These are phyloP conservation scores for Galeruca laticollis DNA, from an alignment of 2,888 invertebrate genomes.

Conservation along the genomic window DNA sequence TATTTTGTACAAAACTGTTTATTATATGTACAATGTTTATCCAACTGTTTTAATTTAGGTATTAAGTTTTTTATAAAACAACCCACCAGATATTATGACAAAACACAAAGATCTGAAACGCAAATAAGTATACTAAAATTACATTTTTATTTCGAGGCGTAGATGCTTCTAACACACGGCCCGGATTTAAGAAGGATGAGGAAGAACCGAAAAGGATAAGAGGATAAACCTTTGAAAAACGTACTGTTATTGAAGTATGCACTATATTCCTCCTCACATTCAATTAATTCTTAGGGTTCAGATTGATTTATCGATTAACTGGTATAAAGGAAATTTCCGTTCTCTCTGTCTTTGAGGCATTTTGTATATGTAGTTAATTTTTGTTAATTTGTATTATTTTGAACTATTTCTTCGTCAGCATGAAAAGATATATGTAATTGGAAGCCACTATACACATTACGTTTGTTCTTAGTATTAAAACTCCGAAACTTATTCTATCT, in stretches of 20 bases:
- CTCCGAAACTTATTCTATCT: too few relatives aligned
- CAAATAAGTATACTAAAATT: constrained; percentile 27
- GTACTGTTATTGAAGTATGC: constrained; percentile 11
- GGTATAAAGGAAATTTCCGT: neutral
- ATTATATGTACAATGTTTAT: neutral
- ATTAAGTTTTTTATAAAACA: neutral
- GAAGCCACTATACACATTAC: too few relatives aligned
- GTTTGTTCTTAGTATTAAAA: too few relatives aligned
- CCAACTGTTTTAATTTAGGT: neutral
- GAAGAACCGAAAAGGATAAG: constrained; percentile 24
- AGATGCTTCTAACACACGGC: constrained; percentile 16
- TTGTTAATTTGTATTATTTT: too few relatives aligned
- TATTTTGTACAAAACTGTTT: neutral
- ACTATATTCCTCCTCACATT: neutral
- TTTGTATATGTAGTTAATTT: too few relatives aligned
- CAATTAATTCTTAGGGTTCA: constrained; percentile 10
- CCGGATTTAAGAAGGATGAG: constrained; percentile 12
- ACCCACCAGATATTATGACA: neutral
- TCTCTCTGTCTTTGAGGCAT: neutral
- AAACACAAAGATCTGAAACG: constrained; percentile 25
- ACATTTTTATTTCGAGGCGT: constrained; percentile 21
- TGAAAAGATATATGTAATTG: too few relatives aligned
- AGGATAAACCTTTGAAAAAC: constrained; percentile 26
- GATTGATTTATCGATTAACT: constrained; percentile 6
- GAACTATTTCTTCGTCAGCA: too few relatives aligned